phyloP scores from a whole-genome alignment of 1,140 invertebrate species.

The Lamellibrachia luymesi region DNA sequence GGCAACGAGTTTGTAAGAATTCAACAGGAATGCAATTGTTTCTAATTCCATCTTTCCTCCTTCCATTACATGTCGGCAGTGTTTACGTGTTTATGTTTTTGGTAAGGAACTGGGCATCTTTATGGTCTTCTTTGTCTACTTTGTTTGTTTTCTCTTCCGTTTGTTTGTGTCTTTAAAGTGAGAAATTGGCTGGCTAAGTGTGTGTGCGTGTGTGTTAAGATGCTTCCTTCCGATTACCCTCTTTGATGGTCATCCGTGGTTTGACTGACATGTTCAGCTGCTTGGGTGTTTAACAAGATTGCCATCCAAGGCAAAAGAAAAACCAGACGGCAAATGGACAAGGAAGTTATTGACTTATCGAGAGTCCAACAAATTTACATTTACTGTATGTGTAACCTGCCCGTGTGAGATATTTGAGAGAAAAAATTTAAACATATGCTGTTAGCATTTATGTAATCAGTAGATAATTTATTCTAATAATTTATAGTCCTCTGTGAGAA shows the following conservation, averaged over 20 bases:
- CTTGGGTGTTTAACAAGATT: too few species aligned
- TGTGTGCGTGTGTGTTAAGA: neutral
- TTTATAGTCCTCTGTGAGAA: too few species aligned
- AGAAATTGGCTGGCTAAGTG: neutral
- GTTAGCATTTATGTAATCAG: too few species aligned
- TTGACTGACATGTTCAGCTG: neutral
- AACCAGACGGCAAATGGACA: too few species aligned
- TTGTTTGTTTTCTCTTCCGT: neutral
- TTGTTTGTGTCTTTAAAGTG: neutral
- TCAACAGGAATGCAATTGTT: neutral
- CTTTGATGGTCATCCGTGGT: neutral
- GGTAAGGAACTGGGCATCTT: neutral
- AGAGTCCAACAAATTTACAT: too few species aligned
- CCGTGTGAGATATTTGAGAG: too few species aligned
- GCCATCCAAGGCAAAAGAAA: too few species aligned
- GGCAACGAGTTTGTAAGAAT: neutral
- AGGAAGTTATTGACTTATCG: too few species aligned
- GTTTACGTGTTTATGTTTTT: neutral
- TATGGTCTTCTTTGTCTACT: neutral
- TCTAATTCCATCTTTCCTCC: neutral
- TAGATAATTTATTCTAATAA: too few species aligned
- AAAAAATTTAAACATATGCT: too few species aligned
- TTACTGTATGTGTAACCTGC: too few species aligned
- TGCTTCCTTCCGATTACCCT: neutral
- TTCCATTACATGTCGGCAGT: neutral